Evolutionary conservation across 2,113 vertebrate species (phyloP).

Genomic region (Heterotilapia buettikoferi): DNA sequence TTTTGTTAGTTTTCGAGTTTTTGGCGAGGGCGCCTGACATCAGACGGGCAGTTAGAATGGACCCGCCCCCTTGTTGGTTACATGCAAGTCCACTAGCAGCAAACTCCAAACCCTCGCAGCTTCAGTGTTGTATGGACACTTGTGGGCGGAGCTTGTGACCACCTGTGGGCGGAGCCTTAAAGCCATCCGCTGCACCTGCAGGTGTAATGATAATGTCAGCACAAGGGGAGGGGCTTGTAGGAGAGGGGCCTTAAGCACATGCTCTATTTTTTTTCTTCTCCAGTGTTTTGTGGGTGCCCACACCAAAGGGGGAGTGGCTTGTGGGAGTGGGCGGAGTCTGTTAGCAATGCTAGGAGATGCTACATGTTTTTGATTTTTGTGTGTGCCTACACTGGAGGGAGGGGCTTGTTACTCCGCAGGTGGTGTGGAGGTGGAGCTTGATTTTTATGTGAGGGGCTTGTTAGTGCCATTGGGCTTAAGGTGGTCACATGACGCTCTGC

Average conservation of each 20-base stretch:
- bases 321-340: neutral
- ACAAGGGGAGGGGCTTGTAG: neutral
- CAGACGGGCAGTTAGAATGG: neutral
- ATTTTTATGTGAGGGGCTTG: neutral
- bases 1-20: neutral
- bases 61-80: neutral
- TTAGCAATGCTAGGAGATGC: neutral
- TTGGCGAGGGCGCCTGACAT: neutral
- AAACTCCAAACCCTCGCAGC: constrained; percentile 35
- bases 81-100: neutral
- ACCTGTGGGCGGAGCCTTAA: neutral
- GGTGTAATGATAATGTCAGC: neutral
- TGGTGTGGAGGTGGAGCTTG: neutral
- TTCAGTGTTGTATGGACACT: neutral
- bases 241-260: neutral
- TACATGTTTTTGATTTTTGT: neutral
- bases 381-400: neutral
- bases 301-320: neutral
- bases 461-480: neutral
- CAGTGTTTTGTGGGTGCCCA: neutral
- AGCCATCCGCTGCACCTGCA: neutral
- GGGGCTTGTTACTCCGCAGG: neutral
- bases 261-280: neutral
- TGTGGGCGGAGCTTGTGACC: neutral
- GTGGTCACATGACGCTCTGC: neutral